Evolutionary conservation across 2,888 invertebrate species (phyloP).

Genomic region (Gasteruption jaculator): DNA sequence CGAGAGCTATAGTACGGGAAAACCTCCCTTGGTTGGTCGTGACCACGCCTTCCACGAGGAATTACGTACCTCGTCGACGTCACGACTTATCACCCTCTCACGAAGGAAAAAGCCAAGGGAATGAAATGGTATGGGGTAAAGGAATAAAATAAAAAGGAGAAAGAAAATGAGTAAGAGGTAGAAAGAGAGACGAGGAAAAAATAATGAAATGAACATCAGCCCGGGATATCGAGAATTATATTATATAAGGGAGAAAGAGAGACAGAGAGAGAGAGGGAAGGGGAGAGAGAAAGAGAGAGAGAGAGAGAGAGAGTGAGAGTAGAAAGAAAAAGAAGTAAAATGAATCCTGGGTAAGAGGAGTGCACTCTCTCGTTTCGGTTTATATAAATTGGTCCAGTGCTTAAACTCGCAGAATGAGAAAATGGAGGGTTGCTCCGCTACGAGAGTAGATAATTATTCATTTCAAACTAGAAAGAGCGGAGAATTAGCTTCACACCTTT

Average conservation of each 20-base stretch:
- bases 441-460: too few species aligned
- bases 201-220: slow-evolving; percentile 51
- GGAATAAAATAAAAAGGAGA: background rate
- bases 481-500: too few species aligned
- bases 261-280: slow-evolving; percentile 25
- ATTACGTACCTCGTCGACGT: slow-evolving; percentile 46
- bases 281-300: slow-evolving; percentile 12
- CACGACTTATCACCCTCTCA: slow-evolving; percentile 51
- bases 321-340: slow-evolving; percentile 4
- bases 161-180: slow-evolving; percentile 1
- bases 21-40: slow-evolving; percentile 22
- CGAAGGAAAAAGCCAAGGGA: slow-evolving; percentile 14
- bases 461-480: too few species aligned
- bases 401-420: too few species aligned
- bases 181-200: slow-evolving; percentile 34
- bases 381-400: too few species aligned
- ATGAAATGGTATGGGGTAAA: slow-evolving; percentile 8
- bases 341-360: slow-evolving; percentile 1
- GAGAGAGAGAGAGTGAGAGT: background rate
- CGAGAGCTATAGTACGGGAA: slow-evolving; percentile 32
- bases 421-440: too few species aligned
- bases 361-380: too few species aligned
- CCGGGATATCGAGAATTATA: slow-evolving; percentile 47
- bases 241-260: slow-evolving; percentile 39
- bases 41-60: slow-evolving; percentile 44